Conservation (phyloP, 2,888 invertebrate genomes). For the Drosophila meridionalis region DNA sequence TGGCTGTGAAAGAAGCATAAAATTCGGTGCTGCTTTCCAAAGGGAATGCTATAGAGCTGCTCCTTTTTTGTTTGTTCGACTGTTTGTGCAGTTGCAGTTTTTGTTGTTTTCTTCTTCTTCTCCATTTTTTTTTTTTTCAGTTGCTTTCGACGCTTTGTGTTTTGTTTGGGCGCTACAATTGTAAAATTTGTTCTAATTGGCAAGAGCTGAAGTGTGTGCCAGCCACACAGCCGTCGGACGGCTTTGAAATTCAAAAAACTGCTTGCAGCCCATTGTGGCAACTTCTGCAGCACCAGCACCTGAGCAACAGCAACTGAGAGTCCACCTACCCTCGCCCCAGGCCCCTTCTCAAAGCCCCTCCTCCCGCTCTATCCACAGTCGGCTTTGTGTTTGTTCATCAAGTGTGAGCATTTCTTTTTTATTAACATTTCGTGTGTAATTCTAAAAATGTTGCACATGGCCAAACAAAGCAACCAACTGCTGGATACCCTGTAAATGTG, state of each 20-base stretch:
- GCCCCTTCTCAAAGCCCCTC: no score
- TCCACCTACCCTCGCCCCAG: no score
- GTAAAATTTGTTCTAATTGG: slow-evolving; percentile 70
- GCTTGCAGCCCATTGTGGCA: slow-evolving; percentile 23
- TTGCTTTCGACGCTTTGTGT: slow-evolving; percentile 36
- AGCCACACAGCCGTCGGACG: slow-evolving; percentile 33
- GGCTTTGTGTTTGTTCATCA: slow-evolving; percentile 48
- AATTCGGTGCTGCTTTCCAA: slow-evolving; percentile 6
- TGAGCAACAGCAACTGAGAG: slow-evolving; percentile 6
- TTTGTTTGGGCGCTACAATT: slow-evolving; percentile 35
- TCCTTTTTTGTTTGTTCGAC: slow-evolving; percentile 1
- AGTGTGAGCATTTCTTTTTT: slow-evolving; percentile 57
- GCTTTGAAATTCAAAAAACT: slow-evolving; percentile 52
- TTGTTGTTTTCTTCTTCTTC: background rate
- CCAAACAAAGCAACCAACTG: slow-evolving; percentile 10
- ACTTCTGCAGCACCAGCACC: slow-evolving; percentile 10
- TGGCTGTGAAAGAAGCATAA: slow-evolving; percentile 7
- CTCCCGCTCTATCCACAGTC: background rate
- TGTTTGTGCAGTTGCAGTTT: slow-evolving; percentile 10
- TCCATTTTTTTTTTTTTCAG: background rate
- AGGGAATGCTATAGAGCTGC: background rate
- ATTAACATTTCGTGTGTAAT: slow-evolving; percentile 38
- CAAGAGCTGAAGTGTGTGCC: slow-evolving; percentile 54
- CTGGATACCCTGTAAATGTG: slow-evolving; percentile 13
- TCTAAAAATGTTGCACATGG: slow-evolving; percentile 8